Evolutionary conservation across 2,888 invertebrate genomes (phyloP).

Genomic region (Pemphredon lugubris): DNA sequence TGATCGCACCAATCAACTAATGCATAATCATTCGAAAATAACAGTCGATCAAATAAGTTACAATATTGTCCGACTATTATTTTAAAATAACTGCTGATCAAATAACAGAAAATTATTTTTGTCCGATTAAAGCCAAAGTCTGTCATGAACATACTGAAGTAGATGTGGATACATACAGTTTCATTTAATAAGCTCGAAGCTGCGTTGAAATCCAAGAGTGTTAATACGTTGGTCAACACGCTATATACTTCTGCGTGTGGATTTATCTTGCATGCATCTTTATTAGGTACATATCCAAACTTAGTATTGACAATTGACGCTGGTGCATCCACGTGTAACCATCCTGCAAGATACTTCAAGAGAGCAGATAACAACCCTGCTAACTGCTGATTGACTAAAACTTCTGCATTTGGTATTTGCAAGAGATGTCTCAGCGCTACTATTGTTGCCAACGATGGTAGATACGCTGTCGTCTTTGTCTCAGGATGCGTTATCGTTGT

Average conservation of each 20-base stretch:
- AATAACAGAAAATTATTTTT: no score
- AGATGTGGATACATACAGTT: slow-evolving; percentile 54
- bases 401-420: slow-evolving; percentile 67
- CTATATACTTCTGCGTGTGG: slow-evolving; percentile 72
- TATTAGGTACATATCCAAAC: slow-evolving; percentile 76
- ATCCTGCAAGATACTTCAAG: slow-evolving; percentile 74
- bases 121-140: no score
- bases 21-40: no score
- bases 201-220: slow-evolving; percentile 63
- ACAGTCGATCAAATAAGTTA: no score
- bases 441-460: slow-evolving; percentile 70
- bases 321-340: slow-evolving; percentile 75
- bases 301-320: slow-evolving; percentile 71
- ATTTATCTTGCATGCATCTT: slow-evolving; percentile 73
- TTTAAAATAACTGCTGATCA: no score
- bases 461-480: slow-evolving; percentile 68
- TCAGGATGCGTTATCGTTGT: slow-evolving; percentile 38
- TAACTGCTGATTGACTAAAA: slow-evolving; percentile 66
- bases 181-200: slow-evolving; percentile 67
- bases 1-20: no score
- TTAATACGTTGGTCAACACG: slow-evolving; percentile 70
- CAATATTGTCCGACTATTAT: no score
- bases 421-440: slow-evolving; percentile 72
- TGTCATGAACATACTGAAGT: no score
- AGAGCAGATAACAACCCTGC: slow-evolving; percentile 67